Evolutionary conservation across 1,140 invertebrate species (phyloP), one percentile per base, ranked within the genome.

Genomic region (Panonychus citri): DNA sequence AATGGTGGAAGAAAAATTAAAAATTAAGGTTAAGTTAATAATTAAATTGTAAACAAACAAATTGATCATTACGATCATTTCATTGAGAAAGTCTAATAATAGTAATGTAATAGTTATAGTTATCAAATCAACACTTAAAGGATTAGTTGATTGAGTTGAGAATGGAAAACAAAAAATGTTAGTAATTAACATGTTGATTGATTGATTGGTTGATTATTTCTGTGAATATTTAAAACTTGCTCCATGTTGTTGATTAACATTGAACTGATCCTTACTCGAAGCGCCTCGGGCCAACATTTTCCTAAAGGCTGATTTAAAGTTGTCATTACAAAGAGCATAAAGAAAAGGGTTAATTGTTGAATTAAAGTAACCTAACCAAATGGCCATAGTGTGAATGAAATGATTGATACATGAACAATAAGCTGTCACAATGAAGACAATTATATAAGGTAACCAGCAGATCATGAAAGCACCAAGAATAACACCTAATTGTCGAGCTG

Each of bases 381-480:
- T 75, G 54, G 73, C 70, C 5, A 71, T 69, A 21, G 69, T 71
- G 59, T 72, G 67, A 12, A 69, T 55, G 25, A 61, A 62, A 37
- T 63, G 62, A 40, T 57, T 59, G 1, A 73, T 62, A 64, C 76
- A 77, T 46, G 71, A 66, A 65, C 77, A 79, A 55, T 77, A 75
- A 3, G 78, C 77, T 21, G 77, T 72, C 24, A 79, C 75, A 30
- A 77, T 68, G 62, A 78, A 79, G 3, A 76, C 67, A 51, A 76
- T 73, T 61, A 79, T 78, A 64, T 79, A 79, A 8, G 77, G 77
- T 15, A 79, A 64, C 71, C 78, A 79, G 62, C 77, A 79, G 5
- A 77, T 15, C 4, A 77, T 72, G 65, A 79, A 79, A 0, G 76
- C 78, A 8, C 77, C 76, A 66, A 79, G 75, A 56, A 79, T 79